phyloP scores from a whole-genome alignment of 37 sponge, comb jelly and placozoan species.

The Beroe forskalii region DNA sequence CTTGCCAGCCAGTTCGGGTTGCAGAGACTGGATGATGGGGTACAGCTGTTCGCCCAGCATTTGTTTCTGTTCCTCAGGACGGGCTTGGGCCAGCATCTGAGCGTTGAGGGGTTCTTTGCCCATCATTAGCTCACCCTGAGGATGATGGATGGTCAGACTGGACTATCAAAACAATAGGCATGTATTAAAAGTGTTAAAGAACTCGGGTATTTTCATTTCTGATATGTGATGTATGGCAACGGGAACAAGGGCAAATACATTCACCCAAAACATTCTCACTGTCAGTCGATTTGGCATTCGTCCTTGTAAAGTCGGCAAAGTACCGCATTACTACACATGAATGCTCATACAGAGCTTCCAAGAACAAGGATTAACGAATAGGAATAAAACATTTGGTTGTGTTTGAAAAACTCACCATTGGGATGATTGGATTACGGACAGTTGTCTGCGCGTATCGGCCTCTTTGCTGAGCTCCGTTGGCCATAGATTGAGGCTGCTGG shows the following conservation, averaged over 20 bases:
- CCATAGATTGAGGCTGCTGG: constrained; percentile 56
- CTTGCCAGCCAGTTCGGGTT: constrained; percentile 89
- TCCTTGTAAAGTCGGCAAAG: constrained; percentile 35
- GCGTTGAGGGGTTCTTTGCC: constrained; percentile 21
- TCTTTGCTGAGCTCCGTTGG: constrained; percentile 26
- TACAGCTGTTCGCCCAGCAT: constrained; percentile 92
- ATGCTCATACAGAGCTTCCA: constrained; percentile 28
- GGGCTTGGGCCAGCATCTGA: constrained; percentile 68
- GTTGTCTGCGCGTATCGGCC: constrained; percentile 26
- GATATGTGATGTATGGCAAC: background rate
- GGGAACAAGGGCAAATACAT: background rate
- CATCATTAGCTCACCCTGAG: constrained; percentile 46
- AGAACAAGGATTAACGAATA: too few relatives aligned
- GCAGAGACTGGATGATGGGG: constrained; percentile 71
- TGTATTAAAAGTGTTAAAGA: too few relatives aligned
- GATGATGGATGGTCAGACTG: too few relatives aligned
- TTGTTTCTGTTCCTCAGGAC: constrained; percentile 93
- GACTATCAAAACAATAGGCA: too few relatives aligned
- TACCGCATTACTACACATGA: constrained; percentile 54
- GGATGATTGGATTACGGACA: constrained; percentile 43
- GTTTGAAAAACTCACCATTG: constrained; percentile 31
- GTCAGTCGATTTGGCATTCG: constrained; percentile 19
- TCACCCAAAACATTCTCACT: background rate
- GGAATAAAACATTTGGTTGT: background rate
- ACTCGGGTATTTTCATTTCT: too few relatives aligned